phyloP scores from a whole-genome alignment of 2,113 vertebrate species.

The Fulica atra region DNA sequence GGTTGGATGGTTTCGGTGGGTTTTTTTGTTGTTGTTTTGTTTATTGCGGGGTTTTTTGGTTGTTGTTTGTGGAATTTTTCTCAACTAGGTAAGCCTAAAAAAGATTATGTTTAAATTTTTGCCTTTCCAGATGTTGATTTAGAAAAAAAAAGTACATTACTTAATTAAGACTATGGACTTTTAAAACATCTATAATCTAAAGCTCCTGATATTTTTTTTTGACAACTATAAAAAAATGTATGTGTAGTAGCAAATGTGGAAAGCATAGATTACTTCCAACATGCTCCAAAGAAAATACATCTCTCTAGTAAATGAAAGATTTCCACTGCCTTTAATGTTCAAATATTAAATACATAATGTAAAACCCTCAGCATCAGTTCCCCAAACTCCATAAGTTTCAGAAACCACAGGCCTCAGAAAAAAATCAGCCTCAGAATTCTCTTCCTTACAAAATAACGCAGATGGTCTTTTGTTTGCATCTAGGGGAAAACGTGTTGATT shows the following conservation, averaged over 20 bases:
- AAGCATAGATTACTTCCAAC: not conserved
- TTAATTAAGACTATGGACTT: not conserved
- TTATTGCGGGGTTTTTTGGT: not conserved
- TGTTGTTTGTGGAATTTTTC: not conserved
- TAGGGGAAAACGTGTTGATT: not conserved
- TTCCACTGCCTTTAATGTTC: not conserved
- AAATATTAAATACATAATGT: not conserved
- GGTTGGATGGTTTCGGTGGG: too few species aligned
- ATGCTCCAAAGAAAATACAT: not conserved
- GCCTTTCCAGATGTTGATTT: not conserved
- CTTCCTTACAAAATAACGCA: not conserved
- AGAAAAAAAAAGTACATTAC: not conserved
- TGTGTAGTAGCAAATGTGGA: not conserved
- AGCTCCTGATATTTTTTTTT: not conserved
- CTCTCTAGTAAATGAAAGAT: not conserved
- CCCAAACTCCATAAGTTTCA: not conserved
- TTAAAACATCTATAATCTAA: not conserved
- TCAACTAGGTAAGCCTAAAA: not conserved
- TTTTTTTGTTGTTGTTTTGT: too few species aligned
- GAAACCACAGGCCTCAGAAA: not conserved
- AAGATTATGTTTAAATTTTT: not conserved
- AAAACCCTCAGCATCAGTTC: not conserved
- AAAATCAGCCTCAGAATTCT: not conserved
- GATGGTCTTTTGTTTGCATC: not conserved
- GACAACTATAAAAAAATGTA: not conserved